phyloP scores from a whole-genome alignment of 2,113 vertebrate species.

The Eulacestoma nigropectus region DNA sequence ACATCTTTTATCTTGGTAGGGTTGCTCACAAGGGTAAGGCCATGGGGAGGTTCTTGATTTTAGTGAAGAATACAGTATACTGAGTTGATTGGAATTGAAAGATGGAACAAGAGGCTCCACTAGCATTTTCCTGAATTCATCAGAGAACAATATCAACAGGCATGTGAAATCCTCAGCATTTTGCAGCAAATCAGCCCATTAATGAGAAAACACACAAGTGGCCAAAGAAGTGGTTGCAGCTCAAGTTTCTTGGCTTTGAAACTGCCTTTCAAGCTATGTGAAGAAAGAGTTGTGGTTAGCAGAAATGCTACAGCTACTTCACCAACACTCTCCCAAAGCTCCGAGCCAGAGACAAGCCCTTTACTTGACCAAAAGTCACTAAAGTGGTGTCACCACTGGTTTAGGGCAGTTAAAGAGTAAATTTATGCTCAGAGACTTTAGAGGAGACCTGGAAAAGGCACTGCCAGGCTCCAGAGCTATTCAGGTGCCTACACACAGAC shows the following conservation, averaged over 20 bases:
- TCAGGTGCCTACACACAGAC: not conserved
- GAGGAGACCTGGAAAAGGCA: not conserved
- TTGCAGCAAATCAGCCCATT: not conserved
- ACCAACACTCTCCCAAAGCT: not conserved
- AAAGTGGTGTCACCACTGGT: not conserved
- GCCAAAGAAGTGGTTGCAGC: not conserved
- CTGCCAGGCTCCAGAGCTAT: not conserved
- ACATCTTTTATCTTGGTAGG: not conserved
- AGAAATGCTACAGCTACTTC: not conserved
- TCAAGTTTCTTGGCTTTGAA: not conserved
- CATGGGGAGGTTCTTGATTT: not conserved
- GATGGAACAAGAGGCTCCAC: not conserved
- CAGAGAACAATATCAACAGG: not conserved
- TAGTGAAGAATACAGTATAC: not conserved
- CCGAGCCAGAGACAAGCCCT: fast-evolving
- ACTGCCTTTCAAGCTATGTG: not conserved
- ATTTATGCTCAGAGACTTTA: not conserved
- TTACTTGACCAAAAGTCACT: not conserved
- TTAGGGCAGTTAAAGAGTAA: not conserved
- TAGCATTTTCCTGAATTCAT: not conserved
- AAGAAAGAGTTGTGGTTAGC: not conserved
- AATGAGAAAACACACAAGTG: not conserved
- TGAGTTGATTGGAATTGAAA: not conserved
- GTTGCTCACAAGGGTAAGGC: not conserved
- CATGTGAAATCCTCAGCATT: not conserved